A percentile compares a stretch with the other conserved stretches of the same genome.
phyloP scores from a whole-genome alignment of 2,113 vertebrate genomes.

The Antechinus flavipes region DNA sequence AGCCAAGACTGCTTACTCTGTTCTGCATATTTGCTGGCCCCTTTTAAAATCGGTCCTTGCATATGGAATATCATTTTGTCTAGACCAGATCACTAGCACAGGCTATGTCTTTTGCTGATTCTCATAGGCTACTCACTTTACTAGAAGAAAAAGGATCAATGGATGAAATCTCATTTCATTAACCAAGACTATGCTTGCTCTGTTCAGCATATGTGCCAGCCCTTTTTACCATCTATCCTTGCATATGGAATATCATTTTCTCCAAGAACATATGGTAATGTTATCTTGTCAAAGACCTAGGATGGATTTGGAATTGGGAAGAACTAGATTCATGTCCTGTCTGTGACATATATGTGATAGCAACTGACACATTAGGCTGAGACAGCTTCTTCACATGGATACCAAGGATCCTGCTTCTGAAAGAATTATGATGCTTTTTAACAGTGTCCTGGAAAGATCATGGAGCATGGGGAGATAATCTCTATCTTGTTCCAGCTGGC shows the following conservation, averaged over 20 bases:
- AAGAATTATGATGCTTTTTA: background rate
- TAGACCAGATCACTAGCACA: too few species aligned
- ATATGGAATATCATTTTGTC: background rate
- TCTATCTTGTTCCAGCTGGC: background rate
- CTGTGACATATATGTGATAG: background rate
- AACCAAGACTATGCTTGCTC: too few species aligned
- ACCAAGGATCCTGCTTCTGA: background rate
- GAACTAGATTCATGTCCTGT: background rate
- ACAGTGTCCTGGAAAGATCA: background rate
- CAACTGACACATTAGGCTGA: background rate
- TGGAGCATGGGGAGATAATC: accelerated
- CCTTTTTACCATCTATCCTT: too few species aligned
- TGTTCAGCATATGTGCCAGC: too few species aligned
- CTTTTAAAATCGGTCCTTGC: background rate
- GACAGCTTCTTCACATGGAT: background rate
- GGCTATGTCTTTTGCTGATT: too few species aligned
- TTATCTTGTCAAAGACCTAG: background rate
- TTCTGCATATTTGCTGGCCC: background rate
- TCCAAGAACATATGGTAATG: background rate
- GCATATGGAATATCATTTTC: too few species aligned
- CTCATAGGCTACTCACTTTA: too few species aligned
- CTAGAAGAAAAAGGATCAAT: too few species aligned
- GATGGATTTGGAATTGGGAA: background rate
- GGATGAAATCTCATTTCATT: too few species aligned
- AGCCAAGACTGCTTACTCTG: background rate